Conservation (phyloP, 2,888 invertebrate genomes). For the Dynastes maya region DNA sequence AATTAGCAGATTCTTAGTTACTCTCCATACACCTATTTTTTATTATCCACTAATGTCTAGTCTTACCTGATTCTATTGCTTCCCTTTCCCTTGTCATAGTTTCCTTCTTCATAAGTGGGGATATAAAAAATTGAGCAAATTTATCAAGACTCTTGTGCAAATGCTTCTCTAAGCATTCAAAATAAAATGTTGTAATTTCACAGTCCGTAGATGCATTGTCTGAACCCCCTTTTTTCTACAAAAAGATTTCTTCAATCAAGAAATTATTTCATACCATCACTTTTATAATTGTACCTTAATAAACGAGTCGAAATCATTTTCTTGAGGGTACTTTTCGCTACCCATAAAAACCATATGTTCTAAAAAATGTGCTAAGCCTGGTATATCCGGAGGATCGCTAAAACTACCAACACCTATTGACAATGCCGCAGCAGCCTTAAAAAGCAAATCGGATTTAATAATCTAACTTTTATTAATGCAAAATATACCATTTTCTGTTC, state of each 20-base stretch:
- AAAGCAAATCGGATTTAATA: slow-evolving; percentile 23
- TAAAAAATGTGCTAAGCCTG: slow-evolving; percentile 88
- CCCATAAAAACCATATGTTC: slow-evolving; percentile 98
- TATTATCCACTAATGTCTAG: too few species aligned
- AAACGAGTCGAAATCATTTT: slow-evolving; percentile 88
- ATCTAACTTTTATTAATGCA: not conserved
- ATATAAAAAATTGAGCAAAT: slow-evolving; percentile 91
- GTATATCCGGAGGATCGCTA: slow-evolving; percentile 83
- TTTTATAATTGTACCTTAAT: slow-evolving; percentile 73
- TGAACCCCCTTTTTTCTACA: slow-evolving; percentile 85
- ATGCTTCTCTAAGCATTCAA: slow-evolving; percentile 88
- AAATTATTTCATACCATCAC: slow-evolving; percentile 45
- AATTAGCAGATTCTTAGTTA: too few species aligned
- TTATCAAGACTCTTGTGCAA: slow-evolving; percentile 85
- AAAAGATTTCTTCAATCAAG: slow-evolving; percentile 52
- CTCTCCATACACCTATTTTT: too few species aligned
- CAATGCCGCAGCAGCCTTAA: slow-evolving; percentile 82
- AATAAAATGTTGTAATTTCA: slow-evolving; percentile 91
- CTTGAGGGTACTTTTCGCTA: slow-evolving; percentile 88
- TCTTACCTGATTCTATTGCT: slow-evolving; percentile 87
- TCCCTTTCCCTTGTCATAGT: slow-evolving; percentile 90
- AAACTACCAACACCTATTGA: slow-evolving; percentile 86
- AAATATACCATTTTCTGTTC: slow-evolving; percentile 65
- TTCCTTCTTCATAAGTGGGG: slow-evolving; percentile 87
- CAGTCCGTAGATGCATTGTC: slow-evolving; percentile 92